These are phyloP conservation scores for Apodemia zela DNA, from an alignment of 2,888 invertebrate species.

Conservation along the genomic window DNA sequence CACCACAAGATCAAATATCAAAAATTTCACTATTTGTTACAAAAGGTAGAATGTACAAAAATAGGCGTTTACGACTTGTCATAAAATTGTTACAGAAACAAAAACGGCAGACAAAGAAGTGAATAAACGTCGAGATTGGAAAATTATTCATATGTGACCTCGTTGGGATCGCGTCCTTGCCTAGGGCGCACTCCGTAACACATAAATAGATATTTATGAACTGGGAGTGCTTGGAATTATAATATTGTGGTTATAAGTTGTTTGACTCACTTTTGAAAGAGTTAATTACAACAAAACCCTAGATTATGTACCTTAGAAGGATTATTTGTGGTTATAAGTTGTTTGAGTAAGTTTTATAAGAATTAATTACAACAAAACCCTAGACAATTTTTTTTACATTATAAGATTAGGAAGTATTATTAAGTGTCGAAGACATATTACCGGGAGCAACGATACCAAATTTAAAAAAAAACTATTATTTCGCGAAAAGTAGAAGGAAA, in stretches of 20 bases:
- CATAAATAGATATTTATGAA: conserved; percentile 34
- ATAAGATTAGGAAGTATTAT: too few species aligned
- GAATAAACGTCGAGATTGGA: conserved; percentile 59
- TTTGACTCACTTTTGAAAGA: too few species aligned
- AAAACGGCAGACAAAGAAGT: conserved; percentile 54
- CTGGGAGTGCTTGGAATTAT: conserved; percentile 46
- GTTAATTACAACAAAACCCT: too few species aligned
- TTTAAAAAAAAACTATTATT: too few species aligned
- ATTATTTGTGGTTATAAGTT: too few species aligned
- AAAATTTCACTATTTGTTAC: conserved; percentile 24
- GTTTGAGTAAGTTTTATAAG: too few species aligned
- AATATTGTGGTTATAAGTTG: conserved; percentile 36
- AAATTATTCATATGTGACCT: conserved; percentile 69
- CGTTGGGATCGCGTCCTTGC: conserved; percentile 35
- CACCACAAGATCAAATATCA: conserved; percentile 29
- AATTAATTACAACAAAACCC: too few species aligned
- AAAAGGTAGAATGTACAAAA: conserved; percentile 24
- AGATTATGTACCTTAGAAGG: too few species aligned
- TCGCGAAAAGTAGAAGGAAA: too few species aligned
- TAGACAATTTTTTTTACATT: too few species aligned
- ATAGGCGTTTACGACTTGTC: conserved; percentile 47
- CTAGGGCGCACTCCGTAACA: conserved; percentile 28
- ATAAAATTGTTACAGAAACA: conserved; percentile 52
- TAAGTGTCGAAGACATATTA: too few species aligned
- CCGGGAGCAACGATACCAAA: too few species aligned